These are phyloP conservation scores for Fopius arisanus DNA, from an alignment of 1,140 invertebrate species.

Conservation along the genomic window DNA sequence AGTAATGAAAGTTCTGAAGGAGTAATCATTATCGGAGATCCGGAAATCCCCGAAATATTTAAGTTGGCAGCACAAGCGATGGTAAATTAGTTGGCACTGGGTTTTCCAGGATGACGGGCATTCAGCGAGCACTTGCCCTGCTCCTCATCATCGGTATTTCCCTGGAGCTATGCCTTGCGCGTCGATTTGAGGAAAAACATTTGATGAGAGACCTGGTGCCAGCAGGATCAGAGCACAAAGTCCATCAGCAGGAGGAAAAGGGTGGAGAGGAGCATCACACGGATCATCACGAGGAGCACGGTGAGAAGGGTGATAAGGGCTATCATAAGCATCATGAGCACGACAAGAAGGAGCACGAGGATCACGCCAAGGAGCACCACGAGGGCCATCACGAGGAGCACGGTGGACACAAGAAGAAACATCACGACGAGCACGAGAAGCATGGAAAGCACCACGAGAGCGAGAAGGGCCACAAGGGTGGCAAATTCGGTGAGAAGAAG, in stretches of 20 bases:
- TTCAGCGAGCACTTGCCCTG: neutral
- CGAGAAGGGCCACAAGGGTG: conserved; percentile 62
- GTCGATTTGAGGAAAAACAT: conserved; percentile 8
- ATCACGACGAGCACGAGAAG: conserved; percentile 64
- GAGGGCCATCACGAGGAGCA: conserved; percentile 66
- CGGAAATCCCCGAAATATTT: neutral
- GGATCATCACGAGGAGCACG: conserved; percentile 35
- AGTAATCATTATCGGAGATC: neutral
- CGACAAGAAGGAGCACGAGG: conserved; percentile 68
- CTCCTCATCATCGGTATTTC: neutral
- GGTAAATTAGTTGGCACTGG: neutral
- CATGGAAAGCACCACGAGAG: conserved; percentile 63
- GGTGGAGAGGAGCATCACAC: conserved; percentile 36
- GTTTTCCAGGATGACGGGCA: neutral
- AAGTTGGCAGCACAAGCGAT: neutral
- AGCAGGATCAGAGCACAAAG: conserved; percentile 31
- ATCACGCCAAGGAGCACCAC: conserved; percentile 62
- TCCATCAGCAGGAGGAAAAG: conserved; percentile 20
- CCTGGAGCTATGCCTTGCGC: neutral
- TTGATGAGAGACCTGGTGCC: conserved; percentile 31
- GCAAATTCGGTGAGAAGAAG: conserved; percentile 68
- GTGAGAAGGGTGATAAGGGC: conserved; percentile 63
- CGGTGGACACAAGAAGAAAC: conserved; percentile 64
- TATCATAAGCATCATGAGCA: conserved; percentile 64
- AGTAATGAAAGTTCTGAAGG: neutral